Evolutionary conservation across 64 coral and sea anemone species (phyloP).

Genomic region (Porites australiensis): DNA sequence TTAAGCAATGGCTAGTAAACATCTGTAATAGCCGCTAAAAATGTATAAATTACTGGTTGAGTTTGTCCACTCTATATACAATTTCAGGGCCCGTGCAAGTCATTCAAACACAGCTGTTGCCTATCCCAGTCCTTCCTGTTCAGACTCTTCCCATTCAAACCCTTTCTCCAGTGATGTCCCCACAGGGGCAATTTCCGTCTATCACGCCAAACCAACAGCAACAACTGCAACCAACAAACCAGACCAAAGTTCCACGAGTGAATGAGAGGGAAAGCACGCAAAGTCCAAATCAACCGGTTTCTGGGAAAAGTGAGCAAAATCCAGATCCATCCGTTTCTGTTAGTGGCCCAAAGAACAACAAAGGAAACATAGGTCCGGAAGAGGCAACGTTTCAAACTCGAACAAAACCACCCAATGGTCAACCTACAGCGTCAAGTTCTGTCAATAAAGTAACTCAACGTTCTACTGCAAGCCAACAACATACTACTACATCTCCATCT

Average conservation of each 20-base stretch:
- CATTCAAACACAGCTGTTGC: background rate
- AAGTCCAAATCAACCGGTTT: background rate
- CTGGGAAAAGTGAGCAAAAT: background rate
- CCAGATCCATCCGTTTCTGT: background rate
- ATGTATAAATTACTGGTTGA: too few species aligned
- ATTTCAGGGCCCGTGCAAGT: background rate
- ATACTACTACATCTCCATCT: background rate
- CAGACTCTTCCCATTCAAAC: constrained; percentile 29
- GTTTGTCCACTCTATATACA: too few species aligned
- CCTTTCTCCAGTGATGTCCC: background rate
- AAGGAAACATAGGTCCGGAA: background rate
- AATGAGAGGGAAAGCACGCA: background rate
- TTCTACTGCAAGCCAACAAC: too few species aligned
- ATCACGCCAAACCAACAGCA: background rate
- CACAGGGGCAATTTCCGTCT: background rate
- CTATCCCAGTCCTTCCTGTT: constrained; percentile 31
- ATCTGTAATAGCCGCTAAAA: too few species aligned
- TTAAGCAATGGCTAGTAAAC: too few species aligned
- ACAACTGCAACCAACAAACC: background rate
- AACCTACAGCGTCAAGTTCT: background rate
- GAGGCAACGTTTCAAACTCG: background rate
- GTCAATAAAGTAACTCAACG: background rate
- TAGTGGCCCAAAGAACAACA: background rate
- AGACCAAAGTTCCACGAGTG: background rate
- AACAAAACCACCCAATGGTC: background rate